Evolutionary conservation across 2,113 vertebrate species (phyloP).

Genomic region (Hyaena hyaena): DNA sequence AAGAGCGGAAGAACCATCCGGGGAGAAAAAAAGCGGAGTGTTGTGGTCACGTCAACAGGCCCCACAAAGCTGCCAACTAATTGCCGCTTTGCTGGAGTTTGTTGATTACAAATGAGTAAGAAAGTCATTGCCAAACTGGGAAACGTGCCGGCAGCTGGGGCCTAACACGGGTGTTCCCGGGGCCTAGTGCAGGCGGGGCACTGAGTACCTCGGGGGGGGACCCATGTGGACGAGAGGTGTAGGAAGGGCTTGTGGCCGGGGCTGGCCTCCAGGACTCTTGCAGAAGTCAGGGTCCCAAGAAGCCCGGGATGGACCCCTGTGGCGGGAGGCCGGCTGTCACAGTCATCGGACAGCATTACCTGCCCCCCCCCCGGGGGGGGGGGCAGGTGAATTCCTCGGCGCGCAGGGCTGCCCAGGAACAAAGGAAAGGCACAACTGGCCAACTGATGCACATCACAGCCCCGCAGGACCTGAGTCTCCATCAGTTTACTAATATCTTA

Average conservation of each 20-base stretch:
- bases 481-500: too few species aligned
- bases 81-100: conserved; percentile 20
- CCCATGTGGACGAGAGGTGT: neutral
- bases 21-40: neutral
- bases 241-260: neutral
- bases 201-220: neutral
- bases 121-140: neutral
- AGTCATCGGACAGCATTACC: neutral
- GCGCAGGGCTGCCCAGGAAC: too few species aligned
- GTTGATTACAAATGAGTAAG: neutral
- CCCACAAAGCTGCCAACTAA: neutral
- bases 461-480: too few species aligned
- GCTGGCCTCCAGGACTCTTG: neutral
- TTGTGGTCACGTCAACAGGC: neutral
- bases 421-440: too few species aligned
- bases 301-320: neutral
- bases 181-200: neutral
- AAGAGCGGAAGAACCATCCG: neutral
- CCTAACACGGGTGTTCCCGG: neutral
- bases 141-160: neutral
- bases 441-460: too few species aligned
- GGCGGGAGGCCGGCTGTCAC: neutral
- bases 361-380: accelerated
- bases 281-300: neutral
- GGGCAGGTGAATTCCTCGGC: too few species aligned